Conservation (phyloP, 2,113 vertebrate genomes). For the Petaurus breviceps region DNA sequence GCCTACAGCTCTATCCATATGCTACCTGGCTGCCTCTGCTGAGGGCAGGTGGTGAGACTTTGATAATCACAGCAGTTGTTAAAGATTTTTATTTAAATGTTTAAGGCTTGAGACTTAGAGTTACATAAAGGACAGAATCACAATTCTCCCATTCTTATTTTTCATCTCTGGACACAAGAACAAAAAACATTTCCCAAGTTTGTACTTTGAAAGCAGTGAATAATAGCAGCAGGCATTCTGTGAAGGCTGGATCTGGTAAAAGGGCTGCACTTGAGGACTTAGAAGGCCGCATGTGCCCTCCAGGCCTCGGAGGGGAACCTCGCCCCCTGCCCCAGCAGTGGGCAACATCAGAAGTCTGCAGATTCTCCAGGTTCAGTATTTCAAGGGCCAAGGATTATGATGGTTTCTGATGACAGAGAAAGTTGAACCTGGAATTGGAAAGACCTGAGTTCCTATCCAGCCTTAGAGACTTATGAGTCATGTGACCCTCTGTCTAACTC, state of each 20-base stretch:
- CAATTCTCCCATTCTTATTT: background rate
- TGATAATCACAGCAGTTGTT: background rate
- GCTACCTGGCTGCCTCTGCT: background rate
- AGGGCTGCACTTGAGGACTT: too few species aligned
- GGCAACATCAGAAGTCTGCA: background rate
- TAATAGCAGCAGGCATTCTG: background rate
- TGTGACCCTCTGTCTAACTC: background rate
- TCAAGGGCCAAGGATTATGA: background rate
- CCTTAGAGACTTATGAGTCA: background rate
- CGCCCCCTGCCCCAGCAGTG: too few species aligned
- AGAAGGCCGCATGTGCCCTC: too few species aligned
- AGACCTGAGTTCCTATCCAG: background rate
- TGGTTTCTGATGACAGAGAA: background rate
- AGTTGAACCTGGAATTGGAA: background rate
- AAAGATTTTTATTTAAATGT: background rate
- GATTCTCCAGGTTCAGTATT: background rate
- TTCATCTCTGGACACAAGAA: background rate
- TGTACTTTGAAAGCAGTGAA: background rate
- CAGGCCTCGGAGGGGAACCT: too few species aligned
- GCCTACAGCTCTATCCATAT: background rate
- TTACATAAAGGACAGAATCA: background rate
- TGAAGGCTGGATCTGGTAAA: too few species aligned
- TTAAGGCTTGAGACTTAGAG: background rate
- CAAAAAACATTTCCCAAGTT: background rate
- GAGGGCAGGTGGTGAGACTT: background rate